Base-by-base conservation (phyloP, 2,113 vertebrate species). In the Steatornis caripensis region DNA sequence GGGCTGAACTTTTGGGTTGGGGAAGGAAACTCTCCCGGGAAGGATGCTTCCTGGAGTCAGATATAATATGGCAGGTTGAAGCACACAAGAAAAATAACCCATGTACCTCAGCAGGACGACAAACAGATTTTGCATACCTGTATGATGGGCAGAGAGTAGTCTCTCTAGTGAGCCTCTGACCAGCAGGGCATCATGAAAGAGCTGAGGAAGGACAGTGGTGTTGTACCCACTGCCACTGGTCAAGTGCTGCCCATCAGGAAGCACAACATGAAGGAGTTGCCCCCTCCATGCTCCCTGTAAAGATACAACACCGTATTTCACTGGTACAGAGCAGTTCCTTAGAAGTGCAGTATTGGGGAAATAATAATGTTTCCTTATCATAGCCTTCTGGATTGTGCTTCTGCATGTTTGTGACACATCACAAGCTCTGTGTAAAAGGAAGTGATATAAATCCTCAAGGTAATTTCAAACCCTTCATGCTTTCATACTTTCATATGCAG, bases 201-300 rank as follows among this genome's bases (percentile, higher is more conserved):
- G 13, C 11, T n/a, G 26, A 83, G 49, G 66, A 54, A 93, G n/a
- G 36, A 39, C 23, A 30, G 4, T 21, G 13, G 24, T 27, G 18
- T n/a, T 1, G 0, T 9, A 54, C 12, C 15, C 22, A 11, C 2
- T 0, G 29, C 51, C 32, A 2, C 27, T 24, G 46, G 43, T 32
- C 32, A 83, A 71, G 74, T 53, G 41, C 18, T 74, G 60, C 26
- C 41, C 11, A 46, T 39, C 41, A 82, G 5, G 30, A 14, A 61
- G 14, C 14, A 36, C 27, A 36, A n/a, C 0, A 3, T 45, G 9
- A 27, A 66, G 24, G 34, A 85, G 4, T 1, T 76, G 17, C 6
- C 15, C 26, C 39, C 14, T 57, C 12, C 39, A 51, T 1, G 1
- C 4, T 43, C 14, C 11, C 29, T 74, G 22, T 14, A 36, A 60